phyloP scores from a whole-genome alignment of 2,888 invertebrate genomes.

The Melieria crassipennis region DNA sequence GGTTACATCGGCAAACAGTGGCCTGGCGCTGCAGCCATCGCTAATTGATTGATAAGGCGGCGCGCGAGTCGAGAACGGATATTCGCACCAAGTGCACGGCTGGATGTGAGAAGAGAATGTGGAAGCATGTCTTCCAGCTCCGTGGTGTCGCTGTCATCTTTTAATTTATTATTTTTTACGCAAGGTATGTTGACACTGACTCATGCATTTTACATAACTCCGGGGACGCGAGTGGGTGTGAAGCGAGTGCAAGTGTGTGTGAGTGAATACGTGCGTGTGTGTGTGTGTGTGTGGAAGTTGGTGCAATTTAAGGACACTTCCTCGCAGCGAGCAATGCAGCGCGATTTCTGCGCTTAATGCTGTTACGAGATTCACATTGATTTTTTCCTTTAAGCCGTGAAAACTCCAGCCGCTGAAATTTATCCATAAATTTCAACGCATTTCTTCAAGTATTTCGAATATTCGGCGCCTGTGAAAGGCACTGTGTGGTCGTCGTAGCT shows the following conservation, averaged over 20 bases:
- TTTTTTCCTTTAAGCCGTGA: constrained; percentile 40
- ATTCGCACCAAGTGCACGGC: constrained; percentile 28
- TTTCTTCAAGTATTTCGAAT: background rate
- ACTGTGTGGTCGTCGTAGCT: background rate
- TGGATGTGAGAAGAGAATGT: constrained; percentile 56
- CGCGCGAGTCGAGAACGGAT: constrained; percentile 22
- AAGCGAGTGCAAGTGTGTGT: background rate
- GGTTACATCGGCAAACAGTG: too few species aligned
- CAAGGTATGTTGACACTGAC: constrained; percentile 60
- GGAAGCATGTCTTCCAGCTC: constrained; percentile 66
- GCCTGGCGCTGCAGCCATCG: too few species aligned
- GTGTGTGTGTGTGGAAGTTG: background rate
- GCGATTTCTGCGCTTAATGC: background rate
- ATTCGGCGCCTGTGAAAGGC: background rate
- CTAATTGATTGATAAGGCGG: constrained; percentile 11
- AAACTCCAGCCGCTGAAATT: background rate
- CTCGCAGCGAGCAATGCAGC: background rate
- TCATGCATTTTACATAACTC: constrained; percentile 34
- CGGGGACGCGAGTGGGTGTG: background rate
- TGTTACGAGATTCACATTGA: constrained; percentile 48
- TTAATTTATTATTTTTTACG: constrained; percentile 66
- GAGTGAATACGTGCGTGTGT: background rate
- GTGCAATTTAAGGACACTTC: constrained; percentile 14
- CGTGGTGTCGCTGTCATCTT: constrained; percentile 66
- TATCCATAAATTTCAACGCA: background rate